These are phyloP conservation scores for Arctocebus calabarensis DNA, from an alignment of 2,797 vertebrate species.

Conservation along the genomic window DNA sequence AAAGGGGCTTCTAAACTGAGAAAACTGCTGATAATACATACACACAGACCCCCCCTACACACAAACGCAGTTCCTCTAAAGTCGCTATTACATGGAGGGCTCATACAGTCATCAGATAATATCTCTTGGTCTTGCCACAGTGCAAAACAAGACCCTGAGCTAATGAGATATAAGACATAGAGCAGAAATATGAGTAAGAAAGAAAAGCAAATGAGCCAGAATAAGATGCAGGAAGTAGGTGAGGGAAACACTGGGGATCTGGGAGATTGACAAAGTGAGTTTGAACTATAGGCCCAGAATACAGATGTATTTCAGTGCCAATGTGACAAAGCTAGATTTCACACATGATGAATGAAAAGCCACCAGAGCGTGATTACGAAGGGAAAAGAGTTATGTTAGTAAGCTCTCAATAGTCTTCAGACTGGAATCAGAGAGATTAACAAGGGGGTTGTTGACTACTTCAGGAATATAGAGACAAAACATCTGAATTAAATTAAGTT, in stretches of 20 bases:
- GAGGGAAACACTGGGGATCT: background rate
- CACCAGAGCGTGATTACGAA: background rate
- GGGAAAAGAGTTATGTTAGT: background rate
- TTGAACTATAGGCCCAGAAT: background rate
- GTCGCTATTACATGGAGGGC: background rate
- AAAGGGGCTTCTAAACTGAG: background rate
- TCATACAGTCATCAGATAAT: background rate
- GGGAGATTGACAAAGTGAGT: background rate
- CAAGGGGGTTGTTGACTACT: background rate
- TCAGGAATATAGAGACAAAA: constrained; percentile 4
- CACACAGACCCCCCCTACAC: background rate
- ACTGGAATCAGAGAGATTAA: background rate
- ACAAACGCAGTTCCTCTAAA: background rate
- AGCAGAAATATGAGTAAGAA: background rate
- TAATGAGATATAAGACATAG: background rate
- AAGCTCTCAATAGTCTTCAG: background rate
- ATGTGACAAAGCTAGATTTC: background rate
- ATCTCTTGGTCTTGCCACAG: background rate
- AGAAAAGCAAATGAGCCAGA: background rate
- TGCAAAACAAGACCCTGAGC: background rate
- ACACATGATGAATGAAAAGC: background rate
- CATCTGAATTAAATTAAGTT: background rate
- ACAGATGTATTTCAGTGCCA: background rate
- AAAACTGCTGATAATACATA: background rate
- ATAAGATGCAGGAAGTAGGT: background rate